These are phyloP conservation scores for Lepus timidus DNA, from an alignment of 2,113 vertebrate genomes.

Conservation along the genomic window DNA sequence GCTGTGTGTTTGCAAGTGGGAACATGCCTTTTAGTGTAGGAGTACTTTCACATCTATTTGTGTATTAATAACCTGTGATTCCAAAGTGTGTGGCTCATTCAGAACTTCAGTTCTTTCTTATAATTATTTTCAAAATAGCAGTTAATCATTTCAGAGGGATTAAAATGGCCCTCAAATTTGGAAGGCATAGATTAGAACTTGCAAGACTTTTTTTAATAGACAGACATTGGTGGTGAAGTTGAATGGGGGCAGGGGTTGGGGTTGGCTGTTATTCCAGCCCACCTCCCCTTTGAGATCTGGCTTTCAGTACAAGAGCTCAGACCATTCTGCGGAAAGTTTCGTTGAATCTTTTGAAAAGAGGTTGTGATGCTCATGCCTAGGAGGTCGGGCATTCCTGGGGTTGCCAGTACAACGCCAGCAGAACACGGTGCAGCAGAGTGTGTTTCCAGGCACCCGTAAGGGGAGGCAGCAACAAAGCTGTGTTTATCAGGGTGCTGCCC, in stretches of 20 bases:
- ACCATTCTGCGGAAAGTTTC: constrained; percentile 42
- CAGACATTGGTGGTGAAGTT: neutral
- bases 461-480: constrained; percentile 25
- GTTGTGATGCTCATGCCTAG: neutral
- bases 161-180: constrained; percentile 6
- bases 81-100: constrained; percentile 50
- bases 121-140: constrained; percentile 58
- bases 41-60: neutral
- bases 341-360: constrained; percentile 45
- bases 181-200: neutral
- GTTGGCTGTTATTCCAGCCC: constrained; percentile 25
- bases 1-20: constrained; percentile 70
- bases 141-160: neutral
- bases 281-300: constrained; percentile 5
- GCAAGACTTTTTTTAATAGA: neutral
- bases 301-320: neutral
- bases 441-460: constrained; percentile 19
- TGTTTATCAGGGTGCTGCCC: neutral
- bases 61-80: constrained; percentile 63
- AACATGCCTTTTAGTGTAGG: constrained; percentile 54
- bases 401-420: neutral
- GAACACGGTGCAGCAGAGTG: neutral
- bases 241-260: neutral
- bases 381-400: neutral
- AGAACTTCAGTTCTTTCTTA: constrained; percentile 58